phyloP scores from a whole-genome alignment of 2,797 vertebrate genomes.

The Acestrorhynchus altus region DNA sequence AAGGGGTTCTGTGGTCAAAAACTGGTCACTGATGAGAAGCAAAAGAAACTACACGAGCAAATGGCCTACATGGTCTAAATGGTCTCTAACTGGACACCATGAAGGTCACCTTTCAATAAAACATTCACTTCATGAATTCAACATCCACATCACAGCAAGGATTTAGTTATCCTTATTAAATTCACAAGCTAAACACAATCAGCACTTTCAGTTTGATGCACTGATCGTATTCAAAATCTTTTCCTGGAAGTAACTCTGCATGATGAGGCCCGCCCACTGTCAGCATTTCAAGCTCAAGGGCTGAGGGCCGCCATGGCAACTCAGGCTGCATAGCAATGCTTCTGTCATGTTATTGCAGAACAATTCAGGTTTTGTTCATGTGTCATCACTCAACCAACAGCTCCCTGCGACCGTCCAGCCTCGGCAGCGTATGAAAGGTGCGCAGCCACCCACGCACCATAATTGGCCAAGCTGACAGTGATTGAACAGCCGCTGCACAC shows the following conservation, averaged over 20 bases:
- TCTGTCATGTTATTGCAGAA: slow-evolving; percentile 10
- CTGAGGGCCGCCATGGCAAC: not conserved
- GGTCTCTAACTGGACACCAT: no score
- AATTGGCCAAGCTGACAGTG: slow-evolving; percentile 29
- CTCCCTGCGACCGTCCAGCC: not conserved
- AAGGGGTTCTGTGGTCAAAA: no score
- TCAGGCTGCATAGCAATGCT: not conserved
- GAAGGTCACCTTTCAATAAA: not conserved
- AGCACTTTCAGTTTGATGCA: not conserved
- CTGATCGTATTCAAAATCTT: not conserved
- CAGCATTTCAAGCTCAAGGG: not conserved
- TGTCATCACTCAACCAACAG: slow-evolving; percentile 20
- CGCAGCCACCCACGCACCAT: slow-evolving; percentile 17
- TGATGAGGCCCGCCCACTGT: not conserved
- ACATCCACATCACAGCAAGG: no score
- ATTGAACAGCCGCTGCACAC: slow-evolving; percentile 24
- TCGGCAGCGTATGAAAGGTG: slow-evolving; percentile 13
- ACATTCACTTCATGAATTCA: not conserved
- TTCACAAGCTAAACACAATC: not conserved
- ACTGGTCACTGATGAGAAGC: no score
- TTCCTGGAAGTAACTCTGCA: not conserved
- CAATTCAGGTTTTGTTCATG: slow-evolving; percentile 27
- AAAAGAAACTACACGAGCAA: no score
- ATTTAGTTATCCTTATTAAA: not conserved
- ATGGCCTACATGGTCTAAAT: no score